A percentile compares a stretch with the other conserved stretches of the same genome.
Conservation (phyloP, 2,797 vertebrate species). For the Tamandua tetradactyla region DNA sequence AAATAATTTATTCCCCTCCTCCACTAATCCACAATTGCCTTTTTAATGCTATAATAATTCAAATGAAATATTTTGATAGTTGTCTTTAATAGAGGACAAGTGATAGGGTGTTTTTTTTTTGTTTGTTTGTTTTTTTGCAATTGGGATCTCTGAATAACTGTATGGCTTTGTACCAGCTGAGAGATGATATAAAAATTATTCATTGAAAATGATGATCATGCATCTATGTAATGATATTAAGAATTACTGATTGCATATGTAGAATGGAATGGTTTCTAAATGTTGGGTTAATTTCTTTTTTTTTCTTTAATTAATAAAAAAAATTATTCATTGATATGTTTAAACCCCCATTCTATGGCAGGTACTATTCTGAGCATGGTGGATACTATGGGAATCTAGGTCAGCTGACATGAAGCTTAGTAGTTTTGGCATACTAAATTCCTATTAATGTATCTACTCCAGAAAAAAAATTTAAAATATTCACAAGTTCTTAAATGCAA, state of each 20-base stretch:
- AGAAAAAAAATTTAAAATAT: not conserved
- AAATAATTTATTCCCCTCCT: not conserved
- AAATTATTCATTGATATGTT: not conserved
- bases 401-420: not conserved
- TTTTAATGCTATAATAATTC: not conserved
- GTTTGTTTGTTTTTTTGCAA: not conserved
- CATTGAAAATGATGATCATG: too few relatives aligned
- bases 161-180: not conserved
- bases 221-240: too few relatives aligned
- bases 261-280: too few relatives aligned
- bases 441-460: not conserved
- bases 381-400: not conserved
- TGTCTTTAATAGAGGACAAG: not conserved
- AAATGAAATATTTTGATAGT: not conserved
- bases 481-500: not conserved
- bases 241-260: too few relatives aligned
- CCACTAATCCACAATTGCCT: not conserved
- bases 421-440: not conserved
- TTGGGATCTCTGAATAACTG: not conserved
- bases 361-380: not conserved
- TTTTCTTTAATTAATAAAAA: too few relatives aligned
- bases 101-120: too few relatives aligned
- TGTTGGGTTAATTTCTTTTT: too few relatives aligned
- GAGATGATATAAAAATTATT: not conserved
- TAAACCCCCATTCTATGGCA: not conserved